Base-by-base conservation (phyloP, 1,140 invertebrate species). In the Neodiprion virginianus region DNA sequence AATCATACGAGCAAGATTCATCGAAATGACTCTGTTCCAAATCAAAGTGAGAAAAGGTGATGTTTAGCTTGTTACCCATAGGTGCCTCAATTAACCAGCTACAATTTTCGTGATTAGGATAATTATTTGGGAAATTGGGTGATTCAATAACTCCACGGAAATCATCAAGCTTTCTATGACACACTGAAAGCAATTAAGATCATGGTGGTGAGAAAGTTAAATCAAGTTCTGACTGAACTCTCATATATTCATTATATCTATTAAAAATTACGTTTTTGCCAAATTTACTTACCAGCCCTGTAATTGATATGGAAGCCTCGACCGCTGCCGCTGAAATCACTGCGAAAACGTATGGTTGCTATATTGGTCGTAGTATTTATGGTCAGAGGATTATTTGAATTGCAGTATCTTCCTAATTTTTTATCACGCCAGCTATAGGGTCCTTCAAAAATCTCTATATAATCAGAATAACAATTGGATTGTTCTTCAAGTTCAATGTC, bases 301-400 rank as follows among this genome's bases (percentile, higher is more conserved):
- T 95, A 96, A 78, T 90, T 91, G 1, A 95, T 80, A 76, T 93
- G 89, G 78, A 96, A 96, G 72, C 95, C 95, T 81, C 92, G 90
- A 8, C 90, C 91, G 72, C 86, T 82, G 67, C 88, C 83, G 47
- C 88, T 91, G 71, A 88, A 85, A 83, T 94, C 93, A 21, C 92
- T 92, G 67, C 89, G 87, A 80, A 95, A 96, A 79, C 91, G 92
- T 40, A 96, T 85, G 61, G 89, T 91, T 12, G 93, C 82, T 49
- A 88, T 79, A 84, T 95, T 95, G 17, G 84, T 82, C 21, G 89
- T 88, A 7, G 92, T 40, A 49, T 72, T n/a, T 67, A 66, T 12
- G 40, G 69, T 77, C 47, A 80, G 79, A 12, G 89, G 82, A 74
- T 84, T 81, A 40, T 81, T 72, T 1, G 78, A 76, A 21, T 79